These are phyloP conservation scores for Neolamprologus variostigma DNA, from an alignment of 2,113 vertebrate genomes.

Conservation along the genomic window DNA sequence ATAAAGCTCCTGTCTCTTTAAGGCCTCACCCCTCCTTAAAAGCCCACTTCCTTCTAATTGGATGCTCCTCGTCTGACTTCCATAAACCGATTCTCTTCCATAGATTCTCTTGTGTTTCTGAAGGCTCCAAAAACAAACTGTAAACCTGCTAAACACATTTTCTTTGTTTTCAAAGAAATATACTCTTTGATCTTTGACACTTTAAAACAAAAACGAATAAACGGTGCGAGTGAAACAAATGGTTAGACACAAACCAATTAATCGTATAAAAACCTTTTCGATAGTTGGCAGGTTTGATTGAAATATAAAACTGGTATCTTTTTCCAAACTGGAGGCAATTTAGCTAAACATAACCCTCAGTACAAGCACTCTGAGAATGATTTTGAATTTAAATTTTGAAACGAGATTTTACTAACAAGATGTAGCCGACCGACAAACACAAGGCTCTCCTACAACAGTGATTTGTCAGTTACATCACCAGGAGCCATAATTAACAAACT, in stretches of 20 bases:
- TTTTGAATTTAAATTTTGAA: background rate
- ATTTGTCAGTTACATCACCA: rapidly evolving
- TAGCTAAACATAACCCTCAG: rapidly evolving
- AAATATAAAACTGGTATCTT: background rate
- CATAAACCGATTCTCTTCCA: background rate
- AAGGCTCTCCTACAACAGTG: background rate
- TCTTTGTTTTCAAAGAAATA: background rate
- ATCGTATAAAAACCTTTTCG: background rate
- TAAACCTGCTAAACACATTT: background rate
- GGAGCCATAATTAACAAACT: background rate
- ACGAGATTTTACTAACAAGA: background rate
- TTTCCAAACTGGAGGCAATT: background rate
- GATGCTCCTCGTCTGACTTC: background rate
- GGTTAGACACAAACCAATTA: background rate
- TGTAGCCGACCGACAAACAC: background rate
- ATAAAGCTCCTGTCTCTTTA: background rate
- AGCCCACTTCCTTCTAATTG: background rate
- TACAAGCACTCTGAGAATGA: rapidly evolving
- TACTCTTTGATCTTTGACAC: background rate
- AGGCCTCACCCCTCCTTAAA: background rate
- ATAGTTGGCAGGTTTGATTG: rapidly evolving
- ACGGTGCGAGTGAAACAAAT: background rate
- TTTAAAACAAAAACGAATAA: background rate
- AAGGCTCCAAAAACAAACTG: background rate
- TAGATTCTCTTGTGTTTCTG: background rate